Evolutionary conservation across 2,113 vertebrate species (phyloP).

Genomic region (Microtus pennsylvanicus): DNA sequence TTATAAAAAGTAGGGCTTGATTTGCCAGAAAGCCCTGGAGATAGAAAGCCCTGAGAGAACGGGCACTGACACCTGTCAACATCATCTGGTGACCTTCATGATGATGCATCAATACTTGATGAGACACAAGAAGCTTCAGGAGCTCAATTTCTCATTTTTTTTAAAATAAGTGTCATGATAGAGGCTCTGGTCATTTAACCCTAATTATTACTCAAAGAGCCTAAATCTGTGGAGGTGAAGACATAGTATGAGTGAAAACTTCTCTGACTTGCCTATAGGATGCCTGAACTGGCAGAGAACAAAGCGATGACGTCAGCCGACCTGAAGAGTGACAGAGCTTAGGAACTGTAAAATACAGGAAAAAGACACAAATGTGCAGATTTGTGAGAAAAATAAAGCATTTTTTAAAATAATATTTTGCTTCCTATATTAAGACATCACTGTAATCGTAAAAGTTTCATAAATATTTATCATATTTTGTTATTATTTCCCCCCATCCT

Average conservation of each 20-base stretch:
- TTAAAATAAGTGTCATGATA: not conserved
- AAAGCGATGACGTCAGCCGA: not conserved
- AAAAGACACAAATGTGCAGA: not conserved
- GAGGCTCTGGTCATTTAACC: too few species aligned
- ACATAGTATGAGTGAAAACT: not conserved
- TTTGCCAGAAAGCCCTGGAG: not conserved
- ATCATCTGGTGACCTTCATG: too few species aligned
- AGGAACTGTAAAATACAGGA: not conserved
- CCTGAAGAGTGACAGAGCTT: not conserved
- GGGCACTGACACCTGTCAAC: not conserved
- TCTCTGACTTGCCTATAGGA: not conserved
- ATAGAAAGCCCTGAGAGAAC: not conserved
- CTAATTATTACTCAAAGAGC: not conserved
- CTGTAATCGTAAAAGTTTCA: not conserved
- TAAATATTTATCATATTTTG: not conserved
- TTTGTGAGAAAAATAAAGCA: not conserved
- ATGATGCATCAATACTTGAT: too few species aligned
- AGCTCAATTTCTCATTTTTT: not conserved
- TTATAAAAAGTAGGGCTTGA: not conserved
- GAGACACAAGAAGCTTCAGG: too few species aligned
- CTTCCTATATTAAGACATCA: not conserved
- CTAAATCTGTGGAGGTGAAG: not conserved
- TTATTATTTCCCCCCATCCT: not conserved
- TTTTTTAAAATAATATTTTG: not conserved
- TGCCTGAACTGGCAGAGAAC: too few species aligned